Evolutionary conservation across 2,113 vertebrate genomes (phyloP).

Genomic region (Xenotilapia leptura): DNA sequence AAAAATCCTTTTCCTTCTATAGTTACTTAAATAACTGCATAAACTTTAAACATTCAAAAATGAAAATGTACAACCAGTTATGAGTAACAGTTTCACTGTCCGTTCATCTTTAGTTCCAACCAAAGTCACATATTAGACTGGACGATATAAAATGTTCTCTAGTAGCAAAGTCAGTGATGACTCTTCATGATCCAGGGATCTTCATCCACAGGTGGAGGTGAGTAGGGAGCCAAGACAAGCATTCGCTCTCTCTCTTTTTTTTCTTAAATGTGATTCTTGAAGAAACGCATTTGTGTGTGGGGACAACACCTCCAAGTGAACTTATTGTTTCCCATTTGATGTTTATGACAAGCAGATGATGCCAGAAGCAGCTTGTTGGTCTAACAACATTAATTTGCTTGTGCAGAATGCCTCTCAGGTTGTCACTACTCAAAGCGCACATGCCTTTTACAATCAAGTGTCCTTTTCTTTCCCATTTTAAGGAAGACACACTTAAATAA

Average conservation of each 20-base stretch:
- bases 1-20: constrained; percentile 57
- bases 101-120: constrained; percentile 10
- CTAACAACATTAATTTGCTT: constrained; percentile 16
- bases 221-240: background rate
- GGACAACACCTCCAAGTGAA: background rate
- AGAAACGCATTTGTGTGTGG: background rate
- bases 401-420: background rate
- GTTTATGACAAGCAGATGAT: constrained; percentile 13
- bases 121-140: constrained; percentile 22
- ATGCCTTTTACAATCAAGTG: constrained; percentile 45
- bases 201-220: background rate
- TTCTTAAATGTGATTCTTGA: background rate
- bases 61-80: constrained; percentile 65
- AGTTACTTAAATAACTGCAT: constrained; percentile 68
- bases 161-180: constrained; percentile 9
- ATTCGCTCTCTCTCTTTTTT: background rate
- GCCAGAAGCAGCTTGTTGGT: constrained; percentile 1
- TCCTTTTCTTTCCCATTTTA: constrained; percentile 25
- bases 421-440: background rate
- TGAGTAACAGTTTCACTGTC: constrained; percentile 40
- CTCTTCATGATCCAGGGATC: background rate
- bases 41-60: constrained; percentile 65
- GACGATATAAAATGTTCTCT: constrained; percentile 33
- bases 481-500: constrained; percentile 11
- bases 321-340: background rate